Conservation (phyloP, 2,113 vertebrate genomes). For the Sylvia atricapilla region DNA sequence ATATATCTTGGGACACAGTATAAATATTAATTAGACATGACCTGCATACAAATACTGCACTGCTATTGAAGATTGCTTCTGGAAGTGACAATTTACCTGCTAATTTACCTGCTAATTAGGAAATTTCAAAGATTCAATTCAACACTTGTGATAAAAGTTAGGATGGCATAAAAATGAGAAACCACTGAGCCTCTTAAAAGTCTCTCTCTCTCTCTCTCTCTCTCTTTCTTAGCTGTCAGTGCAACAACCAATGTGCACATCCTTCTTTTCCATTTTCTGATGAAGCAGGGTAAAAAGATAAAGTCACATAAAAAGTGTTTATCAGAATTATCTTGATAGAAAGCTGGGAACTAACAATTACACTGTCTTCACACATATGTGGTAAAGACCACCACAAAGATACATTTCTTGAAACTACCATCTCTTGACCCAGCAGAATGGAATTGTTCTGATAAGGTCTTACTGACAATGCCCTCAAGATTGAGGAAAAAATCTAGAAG, state of each 20-base stretch:
- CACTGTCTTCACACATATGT: neutral
- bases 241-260: neutral
- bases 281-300: neutral
- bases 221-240: neutral
- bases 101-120: neutral
- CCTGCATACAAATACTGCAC: neutral
- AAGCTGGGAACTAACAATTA: neutral
- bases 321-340: neutral
- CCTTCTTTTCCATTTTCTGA: neutral
- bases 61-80: neutral
- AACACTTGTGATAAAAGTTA: neutral
- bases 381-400: neutral
- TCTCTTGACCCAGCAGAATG: neutral
- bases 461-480: neutral
- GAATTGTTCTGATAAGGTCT: neutral
- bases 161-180: neutral
- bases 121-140: neutral
- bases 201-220: neutral
- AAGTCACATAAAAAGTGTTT: neutral
- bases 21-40: neutral
- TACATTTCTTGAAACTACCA: neutral
- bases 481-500: neutral
- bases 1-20: neutral
- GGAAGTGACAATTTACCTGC: neutral
- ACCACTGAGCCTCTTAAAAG: neutral